Percentiles rank a stretch among this genome's conserved stretches.
Evolutionary conservation across 1,140 invertebrate species (phyloP).

Genomic region (Drosophila orosa): DNA sequence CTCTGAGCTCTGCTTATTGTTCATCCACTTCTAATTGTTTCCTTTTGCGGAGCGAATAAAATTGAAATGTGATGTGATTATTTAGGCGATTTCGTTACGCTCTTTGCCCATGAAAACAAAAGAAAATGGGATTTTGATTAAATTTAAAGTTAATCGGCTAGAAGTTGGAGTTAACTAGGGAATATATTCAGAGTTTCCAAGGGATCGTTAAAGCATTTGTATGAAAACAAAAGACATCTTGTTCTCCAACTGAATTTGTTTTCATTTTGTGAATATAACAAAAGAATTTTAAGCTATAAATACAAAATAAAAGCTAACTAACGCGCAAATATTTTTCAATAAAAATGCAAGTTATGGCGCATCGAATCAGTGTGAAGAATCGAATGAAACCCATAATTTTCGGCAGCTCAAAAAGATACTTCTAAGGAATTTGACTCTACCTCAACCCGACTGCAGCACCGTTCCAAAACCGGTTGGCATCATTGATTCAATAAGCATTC

Average conservation of each 20-base stretch:
- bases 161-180: neutral
- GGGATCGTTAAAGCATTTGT: neutral
- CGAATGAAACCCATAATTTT: slow-evolving; percentile 28
- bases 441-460: slow-evolving; percentile 12
- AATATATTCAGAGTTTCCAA: neutral
- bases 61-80: slow-evolving; percentile 22
- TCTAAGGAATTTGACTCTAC: slow-evolving; percentile 16
- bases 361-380: slow-evolving; percentile 14
- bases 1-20: slow-evolving; percentile 22
- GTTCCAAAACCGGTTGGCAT: slow-evolving; percentile 35
- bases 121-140: slow-evolving; percentile 4
- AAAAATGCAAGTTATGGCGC: slow-evolving; percentile 12
- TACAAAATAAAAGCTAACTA: neutral
- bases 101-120: neutral
- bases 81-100: slow-evolving; percentile 23
- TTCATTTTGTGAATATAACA: neutral
- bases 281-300: neutral
- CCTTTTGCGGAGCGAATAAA: slow-evolving; percentile 6
- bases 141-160: slow-evolving; percentile 15
- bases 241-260: neutral
- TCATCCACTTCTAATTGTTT: slow-evolving; percentile 35
- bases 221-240: neutral
- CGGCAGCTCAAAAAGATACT: neutral
- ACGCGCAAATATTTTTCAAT: neutral
- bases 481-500: slow-evolving; percentile 47